These are phyloP conservation scores for Siniperca scherzeri DNA, from an alignment of 2,797 vertebrate genomes.

Conservation along the genomic window DNA sequence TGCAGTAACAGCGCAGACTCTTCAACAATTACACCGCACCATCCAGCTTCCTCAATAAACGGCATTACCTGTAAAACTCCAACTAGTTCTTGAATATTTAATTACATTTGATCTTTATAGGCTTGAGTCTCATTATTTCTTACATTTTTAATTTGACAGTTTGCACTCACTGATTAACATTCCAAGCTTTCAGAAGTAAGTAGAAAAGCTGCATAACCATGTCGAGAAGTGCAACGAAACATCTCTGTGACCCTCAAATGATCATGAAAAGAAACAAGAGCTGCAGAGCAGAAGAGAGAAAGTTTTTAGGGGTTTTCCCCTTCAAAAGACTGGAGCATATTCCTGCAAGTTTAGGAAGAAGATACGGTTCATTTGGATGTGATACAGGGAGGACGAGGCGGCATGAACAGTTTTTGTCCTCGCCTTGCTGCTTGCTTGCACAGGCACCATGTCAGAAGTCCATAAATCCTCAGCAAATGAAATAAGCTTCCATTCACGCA, in stretches of 20 bases:
- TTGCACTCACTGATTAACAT: constrained; percentile 38
- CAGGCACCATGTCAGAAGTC: constrained; percentile 62
- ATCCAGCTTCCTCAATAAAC: constrained; percentile 39
- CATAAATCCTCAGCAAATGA: constrained; percentile 73
- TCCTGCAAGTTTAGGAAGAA: constrained; percentile 14
- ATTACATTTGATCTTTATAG: constrained; percentile 59
- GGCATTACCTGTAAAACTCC: constrained; percentile 58
- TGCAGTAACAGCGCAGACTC: neutral
- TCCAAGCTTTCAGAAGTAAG: neutral
- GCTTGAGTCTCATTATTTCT: constrained; percentile 40
- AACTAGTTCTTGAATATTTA: constrained; percentile 58
- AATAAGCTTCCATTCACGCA: constrained; percentile 56
- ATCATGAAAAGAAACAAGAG: neutral
- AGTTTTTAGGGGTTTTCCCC: neutral
- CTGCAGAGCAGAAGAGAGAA: neutral
- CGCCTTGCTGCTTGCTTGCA: constrained; percentile 21
- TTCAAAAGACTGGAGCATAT: neutral
- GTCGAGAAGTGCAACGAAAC: neutral
- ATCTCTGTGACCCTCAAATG: neutral
- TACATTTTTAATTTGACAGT: constrained; percentile 56
- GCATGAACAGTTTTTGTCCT: constrained; percentile 23
- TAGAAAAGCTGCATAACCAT: neutral
- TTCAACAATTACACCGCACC: constrained; percentile 1
- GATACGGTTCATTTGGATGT: constrained; percentile 10
- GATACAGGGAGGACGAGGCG: constrained; percentile 30